Evolutionary conservation across 2,113 vertebrate genomes (phyloP), one percentile per base, ranked within the genome.

Genomic region (Halichoeres trimaculatus): DNA sequence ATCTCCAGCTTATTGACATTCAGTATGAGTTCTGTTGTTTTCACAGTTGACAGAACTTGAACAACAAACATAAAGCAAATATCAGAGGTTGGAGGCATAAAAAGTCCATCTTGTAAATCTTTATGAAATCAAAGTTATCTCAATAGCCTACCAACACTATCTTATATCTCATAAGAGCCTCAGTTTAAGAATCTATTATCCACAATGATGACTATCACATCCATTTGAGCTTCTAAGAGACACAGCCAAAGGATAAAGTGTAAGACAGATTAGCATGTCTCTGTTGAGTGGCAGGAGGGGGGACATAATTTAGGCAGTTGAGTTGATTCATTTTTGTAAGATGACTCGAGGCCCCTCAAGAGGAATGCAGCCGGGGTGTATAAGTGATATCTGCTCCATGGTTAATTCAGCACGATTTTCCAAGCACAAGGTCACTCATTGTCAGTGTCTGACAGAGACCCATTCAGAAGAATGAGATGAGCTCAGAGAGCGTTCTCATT

Each of bases 341-440:
- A 89, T 85, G 87, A 89, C 76, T 87, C 50, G 22, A 40, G 78
- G 66, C 78, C 82, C 75, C 89, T 90, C 73, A 80, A 87, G 89
- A 86, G 88, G 75, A 85, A 89, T 77, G 78, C 80, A 82, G 81
- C 72, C 83, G n/a, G 72, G 73, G 76, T 83, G 47, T 78, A 82
- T 83, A 87, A 89, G 86, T 87, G 87, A 91, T 91, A 91, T 90
- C 88, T 90, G 90, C 76, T 85, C 89, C 84, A 86, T 88, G 81
- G 80, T 91, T 88, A 90, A 91, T 92, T 89, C 85, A 88, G 86
- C 81, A 51, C 34, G 66, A 89, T 84, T 85, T 84, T 85, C 75
- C 82, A 73, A 79, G 80, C 87, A 86, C 92, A 93, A 93, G 91
- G 91, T 92, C 89, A 92, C 81, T 87, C 88, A 88, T 90, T 91